Percentiles rank a stretch among this genome's conserved stretches.
Conservation (phyloP, 2,113 vertebrate species). For the Calidris pygmaea region DNA sequence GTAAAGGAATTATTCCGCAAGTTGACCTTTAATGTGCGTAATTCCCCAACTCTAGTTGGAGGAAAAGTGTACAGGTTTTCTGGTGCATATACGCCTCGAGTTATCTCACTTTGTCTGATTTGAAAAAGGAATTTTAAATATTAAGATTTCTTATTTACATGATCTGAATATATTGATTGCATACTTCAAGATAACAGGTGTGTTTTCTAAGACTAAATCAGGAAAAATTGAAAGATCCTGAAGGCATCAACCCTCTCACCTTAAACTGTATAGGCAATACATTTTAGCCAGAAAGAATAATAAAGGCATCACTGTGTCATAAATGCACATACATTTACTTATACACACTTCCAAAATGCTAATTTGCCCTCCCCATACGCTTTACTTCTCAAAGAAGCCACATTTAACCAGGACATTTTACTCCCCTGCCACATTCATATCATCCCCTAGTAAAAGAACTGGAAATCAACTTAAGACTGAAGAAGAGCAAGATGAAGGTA, state of each 20-base stretch:
- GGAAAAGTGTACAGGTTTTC: conserved; percentile 86
- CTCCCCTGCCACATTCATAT: background rate
- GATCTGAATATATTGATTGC: background rate
- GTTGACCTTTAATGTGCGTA: conserved; percentile 87
- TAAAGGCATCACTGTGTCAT: background rate
- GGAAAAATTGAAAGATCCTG: background rate
- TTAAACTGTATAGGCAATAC: background rate
- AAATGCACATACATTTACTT: background rate
- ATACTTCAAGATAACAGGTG: background rate
- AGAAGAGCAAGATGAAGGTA: background rate
- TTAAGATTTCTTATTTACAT: background rate
- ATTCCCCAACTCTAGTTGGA: conserved; percentile 80
- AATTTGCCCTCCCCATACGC: background rate
- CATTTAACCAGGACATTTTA: background rate
- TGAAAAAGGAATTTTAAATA: background rate
- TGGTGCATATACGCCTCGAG: conserved; percentile 83
- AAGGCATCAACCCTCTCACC: background rate
- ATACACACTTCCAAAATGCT: background rate
- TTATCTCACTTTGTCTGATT: conserved; percentile 71
- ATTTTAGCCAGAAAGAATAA: background rate
- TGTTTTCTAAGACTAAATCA: background rate
- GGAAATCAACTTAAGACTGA: background rate
- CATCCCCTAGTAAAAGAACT: background rate
- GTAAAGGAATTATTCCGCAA: conserved; percentile 86
- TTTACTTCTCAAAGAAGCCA: background rate